Evolutionary conservation across 2,797 vertebrate genomes (phyloP), one percentile per base, ranked within the genome.

Genomic region (Xiphophorus birchmanni): DNA sequence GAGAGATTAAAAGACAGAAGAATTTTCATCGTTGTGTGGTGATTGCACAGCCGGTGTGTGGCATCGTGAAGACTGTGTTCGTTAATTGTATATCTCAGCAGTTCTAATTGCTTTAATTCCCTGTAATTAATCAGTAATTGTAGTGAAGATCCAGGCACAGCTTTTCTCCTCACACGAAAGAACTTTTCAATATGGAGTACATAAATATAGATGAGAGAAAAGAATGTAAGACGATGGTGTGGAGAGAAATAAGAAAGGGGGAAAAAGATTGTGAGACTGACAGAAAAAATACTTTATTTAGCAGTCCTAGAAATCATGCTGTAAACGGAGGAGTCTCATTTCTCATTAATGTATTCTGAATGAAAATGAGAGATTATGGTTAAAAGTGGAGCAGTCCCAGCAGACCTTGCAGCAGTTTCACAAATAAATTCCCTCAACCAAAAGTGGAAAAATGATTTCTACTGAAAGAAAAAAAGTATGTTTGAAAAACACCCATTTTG

Each of bases 101-200:
- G 94, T 93, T 94, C 91, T 96, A 96, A 96, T 96, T 96, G 95
- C 95, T 96, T 96, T 94, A 96, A 96, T 96, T 96, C 95, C 94
- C 96, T 95, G 95, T 96, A 96, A 96, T 96, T 96, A 96, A 96
- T 96, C 94, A 93, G 95, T 96, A 96, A 96, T 96, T 96, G 94
- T 94, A 93, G 95, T 93, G 93, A 95, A 93, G 93, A 94, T 94
- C 95, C 90, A 92, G 84, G 93, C 93, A 94, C 92, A 94, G 94
- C 93, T 94, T 93, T 82, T 87, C 92, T 95, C 86, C 86, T 90
- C 93, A 95, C 88, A 91, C 88, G 92, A 83, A 89, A 95, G 92
- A 96, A 95, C 95, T 95, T 95, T 96, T 94, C 94, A 95, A 93
- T 95, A 95, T 93, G 93, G 93, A 94, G 92, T 88, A 90, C 93